These are phyloP conservation scores for Branchinecta lynchi DNA, from an alignment of 1,140 invertebrate genomes.

Conservation along the genomic window DNA sequence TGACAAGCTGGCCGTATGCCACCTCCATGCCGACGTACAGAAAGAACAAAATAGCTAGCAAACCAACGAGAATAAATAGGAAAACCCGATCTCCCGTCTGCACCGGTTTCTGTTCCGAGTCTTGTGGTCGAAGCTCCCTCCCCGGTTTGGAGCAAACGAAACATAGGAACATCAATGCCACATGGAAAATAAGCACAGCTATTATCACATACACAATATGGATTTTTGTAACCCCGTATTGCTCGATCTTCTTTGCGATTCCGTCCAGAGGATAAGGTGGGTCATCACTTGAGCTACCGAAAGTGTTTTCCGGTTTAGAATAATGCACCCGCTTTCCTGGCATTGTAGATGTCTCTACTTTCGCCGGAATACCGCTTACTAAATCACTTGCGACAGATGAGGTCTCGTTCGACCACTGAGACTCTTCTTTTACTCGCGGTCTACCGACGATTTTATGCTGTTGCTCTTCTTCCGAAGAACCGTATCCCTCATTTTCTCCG, in stretches of 20 bases:
- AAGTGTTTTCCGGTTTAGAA: constrained; percentile 25
- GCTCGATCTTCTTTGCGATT: constrained; percentile 24
- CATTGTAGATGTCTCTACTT: too few relatives aligned
- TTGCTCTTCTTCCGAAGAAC: too few relatives aligned
- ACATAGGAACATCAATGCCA: constrained; percentile 32
- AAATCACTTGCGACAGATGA: too few relatives aligned
- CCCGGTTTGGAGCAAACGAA: constrained; percentile 32
- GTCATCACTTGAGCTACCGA: constrained; percentile 26
- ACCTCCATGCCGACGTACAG: constrained; percentile 35
- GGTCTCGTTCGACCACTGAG: too few relatives aligned
- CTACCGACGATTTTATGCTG: not conserved
- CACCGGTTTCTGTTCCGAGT: not conserved
- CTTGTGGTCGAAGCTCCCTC: not conserved
- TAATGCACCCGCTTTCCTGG: not conserved
- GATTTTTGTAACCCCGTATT: constrained; percentile 32
- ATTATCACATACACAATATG: constrained; percentile 36
- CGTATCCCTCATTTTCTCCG: too few relatives aligned
- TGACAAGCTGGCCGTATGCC: constrained; percentile 34
- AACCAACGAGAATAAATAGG: constrained; percentile 25
- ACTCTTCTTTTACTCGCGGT: not conserved
- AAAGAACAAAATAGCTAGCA: constrained; percentile 35
- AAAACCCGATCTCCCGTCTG: not conserved
- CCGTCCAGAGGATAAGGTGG: constrained; percentile 17
- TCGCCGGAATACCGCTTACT: too few relatives aligned
- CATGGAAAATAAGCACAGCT: constrained; percentile 31